Evolutionary conservation across 2,888 invertebrate species (phyloP), one percentile per base, ranked within the genome.

Genomic region (Caenorhabditis sulstoni): DNA sequence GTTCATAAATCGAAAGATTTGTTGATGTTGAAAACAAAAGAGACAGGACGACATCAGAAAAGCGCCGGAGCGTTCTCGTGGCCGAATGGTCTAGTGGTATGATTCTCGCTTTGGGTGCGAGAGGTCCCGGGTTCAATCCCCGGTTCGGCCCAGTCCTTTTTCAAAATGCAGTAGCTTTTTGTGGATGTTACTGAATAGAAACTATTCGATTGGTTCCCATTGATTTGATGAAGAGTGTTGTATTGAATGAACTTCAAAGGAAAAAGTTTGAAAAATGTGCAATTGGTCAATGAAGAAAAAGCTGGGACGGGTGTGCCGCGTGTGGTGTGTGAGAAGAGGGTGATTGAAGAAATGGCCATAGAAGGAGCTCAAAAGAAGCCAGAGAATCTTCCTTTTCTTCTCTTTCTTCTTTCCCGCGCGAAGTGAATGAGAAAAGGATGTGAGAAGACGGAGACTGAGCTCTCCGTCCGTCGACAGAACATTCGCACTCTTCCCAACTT

Each of bases 21-120:
- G 35, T 5, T 7, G 29, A 29, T 5, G 7, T 5, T n/a, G 39
- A 53, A 35, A 18, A 29, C n/a, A 22, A 37, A 20, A 23, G 22
- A 35, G 16, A 49, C 50, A 18, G 39, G 58, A 67, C 41, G 58
- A 67, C 50, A 67, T 29, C 18, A 18, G 29, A 8, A 8, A 45
- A 3, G 29, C 29, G 3, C 4, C 3, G 29, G 4, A 7, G 29
- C 7, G 29, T 29, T 41, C 14, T 41, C 14, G 41, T 11, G 79
- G 79, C 79, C 79, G 80, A 76, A 85, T 87, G 87, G 87, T 87
- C 87, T 88, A 88, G 88, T 85, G 88, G 88, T 86, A 88, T 88
- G 88, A 88, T 88, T 88, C 88, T 88, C 87, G 88, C 88, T 88
- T 88, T 79, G 88, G 88, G 88, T 88, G 88, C 88, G 88, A 88